Conservation (phyloP, 1,140 invertebrate genomes). For the Drosophila serrata region DNA sequence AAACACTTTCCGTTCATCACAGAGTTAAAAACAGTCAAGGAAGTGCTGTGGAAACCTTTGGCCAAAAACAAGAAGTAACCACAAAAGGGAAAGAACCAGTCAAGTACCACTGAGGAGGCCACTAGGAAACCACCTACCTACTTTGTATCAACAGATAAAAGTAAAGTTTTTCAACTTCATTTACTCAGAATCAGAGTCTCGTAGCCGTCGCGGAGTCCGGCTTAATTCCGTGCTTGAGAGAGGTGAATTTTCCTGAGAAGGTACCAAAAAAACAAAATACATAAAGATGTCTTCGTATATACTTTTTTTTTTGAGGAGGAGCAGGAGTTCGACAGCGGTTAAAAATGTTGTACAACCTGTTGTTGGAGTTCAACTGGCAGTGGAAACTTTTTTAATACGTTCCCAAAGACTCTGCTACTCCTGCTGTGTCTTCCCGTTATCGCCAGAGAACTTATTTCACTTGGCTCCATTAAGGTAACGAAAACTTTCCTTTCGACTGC, state of each 20-base stretch:
- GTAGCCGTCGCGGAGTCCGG: conserved; percentile 2
- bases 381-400: conserved; percentile 72
- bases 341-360: conserved; percentile 57
- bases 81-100: conserved; percentile 16
- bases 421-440: conserved; percentile 3
- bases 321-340: conserved; percentile 10
- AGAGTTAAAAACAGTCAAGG: conserved; percentile 7
- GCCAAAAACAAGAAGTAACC: conserved; percentile 33
- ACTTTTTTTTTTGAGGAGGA: not conserved
- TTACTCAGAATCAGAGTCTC: conserved; percentile 48
- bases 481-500: conserved; percentile 55
- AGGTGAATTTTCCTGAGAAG: conserved; percentile 33
- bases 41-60: conserved; percentile 7
- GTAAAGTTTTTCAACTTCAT: conserved; percentile 66
- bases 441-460: conserved; percentile 39
- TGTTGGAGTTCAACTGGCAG: conserved; percentile 33
- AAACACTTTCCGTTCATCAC: conserved; percentile 25
- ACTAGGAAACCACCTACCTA: conserved; percentile 47
- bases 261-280: conserved; percentile 28
- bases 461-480: conserved; percentile 59
- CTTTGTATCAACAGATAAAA: conserved; percentile 48
- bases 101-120: conserved; percentile 22
- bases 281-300: conserved; percentile 24
- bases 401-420: conserved; percentile 8
- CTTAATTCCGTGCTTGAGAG: conserved; percentile 38